These are phyloP conservation scores for Mesochorus sp. DNA, from an alignment of 2,888 invertebrate species.

Conservation along the genomic window DNA sequence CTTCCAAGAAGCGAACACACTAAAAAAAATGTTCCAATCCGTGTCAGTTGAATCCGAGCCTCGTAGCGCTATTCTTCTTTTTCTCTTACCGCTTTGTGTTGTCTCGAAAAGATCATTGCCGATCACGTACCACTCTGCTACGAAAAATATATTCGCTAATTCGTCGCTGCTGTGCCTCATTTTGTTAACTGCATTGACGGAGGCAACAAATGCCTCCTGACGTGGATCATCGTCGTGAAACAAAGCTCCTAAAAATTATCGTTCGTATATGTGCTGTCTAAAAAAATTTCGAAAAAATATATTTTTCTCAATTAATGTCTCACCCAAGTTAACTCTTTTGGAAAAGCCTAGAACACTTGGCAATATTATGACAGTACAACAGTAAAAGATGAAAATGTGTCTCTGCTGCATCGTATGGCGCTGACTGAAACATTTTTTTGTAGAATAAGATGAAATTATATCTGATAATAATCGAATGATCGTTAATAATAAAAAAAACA, in stretches of 20 bases:
- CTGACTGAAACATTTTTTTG: conserved; percentile 59
- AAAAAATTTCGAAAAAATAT: background rate
- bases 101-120: conserved; percentile 65
- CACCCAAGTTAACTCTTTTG: conserved; percentile 57
- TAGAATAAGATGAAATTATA: background rate
- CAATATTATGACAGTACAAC: conserved; percentile 49
- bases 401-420: conserved; percentile 67
- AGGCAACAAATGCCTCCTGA: conserved; percentile 85
- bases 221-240: conserved; percentile 84
- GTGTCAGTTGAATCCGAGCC: conserved; percentile 67
- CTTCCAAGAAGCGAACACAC: conserved; percentile 84
- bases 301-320: background rate
- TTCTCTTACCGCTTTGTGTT: conserved; percentile 62
- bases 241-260: conserved; percentile 84
- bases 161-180: conserved; percentile 72
- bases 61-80: conserved; percentile 74
- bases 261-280: background rate
- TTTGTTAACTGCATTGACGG: conserved; percentile 83
- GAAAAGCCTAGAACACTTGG: conserved; percentile 61
- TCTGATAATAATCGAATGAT: background rate
- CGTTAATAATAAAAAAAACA: no score
- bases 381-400: conserved; percentile 51
- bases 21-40: conserved; percentile 73
- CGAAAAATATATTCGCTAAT: conserved; percentile 63
- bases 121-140: conserved; percentile 32